Evolutionary conservation across 2,888 invertebrate genomes (phyloP), one percentile per base, ranked within the genome.

Genomic region (Rambutsinella grinnellia): DNA sequence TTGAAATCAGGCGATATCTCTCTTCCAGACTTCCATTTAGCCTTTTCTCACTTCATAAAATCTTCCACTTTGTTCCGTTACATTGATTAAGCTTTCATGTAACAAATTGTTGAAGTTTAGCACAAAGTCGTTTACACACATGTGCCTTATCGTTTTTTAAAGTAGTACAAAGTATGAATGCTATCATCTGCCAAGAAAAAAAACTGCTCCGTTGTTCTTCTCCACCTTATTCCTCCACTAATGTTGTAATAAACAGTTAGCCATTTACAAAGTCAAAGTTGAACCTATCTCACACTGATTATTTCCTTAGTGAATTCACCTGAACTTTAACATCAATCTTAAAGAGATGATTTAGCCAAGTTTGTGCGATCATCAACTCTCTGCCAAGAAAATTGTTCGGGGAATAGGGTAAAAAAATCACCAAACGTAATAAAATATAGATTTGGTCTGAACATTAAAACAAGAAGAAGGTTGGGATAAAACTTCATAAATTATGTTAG

Each of bases 181-280:
- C 54, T 66, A 26, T 27, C 54, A 49, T n/a, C 3, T 66, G 66
- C 66, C 66, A 66, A 66, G 44, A 65, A 66, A 36, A 49, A 27
- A 61, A 57, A 66, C 56, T 17, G n/a, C n/a, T n/a, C n/a, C n/a
- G n/a, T n/a, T n/a, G n/a, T n/a, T n/a, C 13, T 36, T 36, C 13
- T 36, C 13, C 15, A 66, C 44, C 27, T 66, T 66, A 66, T 66
- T 54, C 46, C 66, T 66, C 57, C 66, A 56, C 57, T 26, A 3
- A 8, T 57, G 56, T 17, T 26, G 24, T 57, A 26, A 47, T 13
- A 36, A 36, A 36, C 36, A 36, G 36, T 36, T 36, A 36, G 36
- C 36, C 36, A n/a, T n/a, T n/a, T n/a, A n/a, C n/a, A 36, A 36
- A 36, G 36, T 36, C 36, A 36, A 36, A 36, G 36, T 36, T 36